phyloP scores from a whole-genome alignment of 2,797 vertebrate species.

The Microtus californicus region DNA sequence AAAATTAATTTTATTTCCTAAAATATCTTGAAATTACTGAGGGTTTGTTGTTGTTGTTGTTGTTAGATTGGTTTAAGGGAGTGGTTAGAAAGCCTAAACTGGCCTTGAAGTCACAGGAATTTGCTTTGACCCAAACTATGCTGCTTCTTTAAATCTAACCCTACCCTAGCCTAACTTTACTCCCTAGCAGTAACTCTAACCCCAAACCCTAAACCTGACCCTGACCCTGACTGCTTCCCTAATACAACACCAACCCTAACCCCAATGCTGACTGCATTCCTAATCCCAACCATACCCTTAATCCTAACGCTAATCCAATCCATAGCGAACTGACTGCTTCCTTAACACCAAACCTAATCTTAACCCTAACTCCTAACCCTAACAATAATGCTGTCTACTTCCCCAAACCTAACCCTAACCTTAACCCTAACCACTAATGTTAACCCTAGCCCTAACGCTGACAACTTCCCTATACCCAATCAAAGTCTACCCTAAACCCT shows the following conservation, averaged over 20 bases:
- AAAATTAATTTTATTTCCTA: constrained; percentile 14
- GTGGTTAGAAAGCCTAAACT: not conserved
- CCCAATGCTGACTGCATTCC: not conserved
- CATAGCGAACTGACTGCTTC: too few relatives aligned
- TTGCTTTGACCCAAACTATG: not conserved
- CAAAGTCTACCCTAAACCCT: not conserved
- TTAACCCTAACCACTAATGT: not conserved
- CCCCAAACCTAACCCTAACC: not conserved
- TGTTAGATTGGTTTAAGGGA: not conserved
- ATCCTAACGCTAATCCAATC: not conserved
- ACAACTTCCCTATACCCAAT: not conserved
- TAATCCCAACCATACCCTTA: not conserved
- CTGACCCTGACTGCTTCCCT: not conserved
- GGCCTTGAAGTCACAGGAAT: not conserved
- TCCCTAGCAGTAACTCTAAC: not conserved
- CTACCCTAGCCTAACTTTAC: not conserved
- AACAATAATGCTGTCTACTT: not conserved
- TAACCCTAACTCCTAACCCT: not conserved
- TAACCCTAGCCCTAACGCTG: not conserved
- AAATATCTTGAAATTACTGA: not conserved
- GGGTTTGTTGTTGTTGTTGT: not conserved
- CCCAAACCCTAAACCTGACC: not conserved
- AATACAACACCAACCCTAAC: not conserved
- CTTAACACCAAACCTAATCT: not conserved
- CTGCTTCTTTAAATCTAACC: not conserved